Evolutionary conservation across 2,797 vertebrate species (phyloP), one percentile per base, ranked within the genome.

Genomic region (Mionectes olivaceus): DNA sequence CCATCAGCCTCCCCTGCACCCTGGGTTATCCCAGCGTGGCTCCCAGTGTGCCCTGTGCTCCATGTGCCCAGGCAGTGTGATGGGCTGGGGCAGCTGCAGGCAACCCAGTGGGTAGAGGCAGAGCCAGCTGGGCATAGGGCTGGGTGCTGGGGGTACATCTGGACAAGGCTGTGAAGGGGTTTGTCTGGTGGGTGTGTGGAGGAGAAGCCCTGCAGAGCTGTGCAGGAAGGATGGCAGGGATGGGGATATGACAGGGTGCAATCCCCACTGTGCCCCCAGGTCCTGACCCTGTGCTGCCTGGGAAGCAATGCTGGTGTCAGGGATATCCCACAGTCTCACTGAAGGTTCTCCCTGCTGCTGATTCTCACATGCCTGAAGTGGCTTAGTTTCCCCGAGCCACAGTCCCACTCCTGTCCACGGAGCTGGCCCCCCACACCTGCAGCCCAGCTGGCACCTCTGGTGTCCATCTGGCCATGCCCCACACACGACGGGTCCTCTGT

Each of bases 281-380:
- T 47, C 53, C 74, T 47, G 69, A 16, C 30, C 33, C 64, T 7
- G 17, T 13, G 65, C n/a, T 1, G 1, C 25, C 41, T 49, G 53
- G 16, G 43, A 47, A 32, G 57, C 0, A 2, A n/a, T 49, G 75
- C 46, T 11, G 60, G 21, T 33, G 60, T 9, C 46, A 57, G 55
- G 13, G 87, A 19, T 8, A 6, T 32, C 8, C 44, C 43, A 25
- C 32, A 22, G 23, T 44, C 44, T 50, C 1, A 13, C 23, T 0
- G 7, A n/a, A 37, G 27, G 13, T 41, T 65, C 28, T 73, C 17
- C 32, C 35, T 84, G 17, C 39, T 1, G 57, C 39, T 13, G 13
- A 5, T 23, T 79, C 52, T 57, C 57, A 13, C 5, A 4, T 2
- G 2, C 8, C 57, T 3, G 0, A 65, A 50, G 47, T 0, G 1